Evolutionary conservation across 2,888 invertebrate species (phyloP), one percentile per base, ranked within the genome.

Genomic region (Scaptomyza polygonia): DNA sequence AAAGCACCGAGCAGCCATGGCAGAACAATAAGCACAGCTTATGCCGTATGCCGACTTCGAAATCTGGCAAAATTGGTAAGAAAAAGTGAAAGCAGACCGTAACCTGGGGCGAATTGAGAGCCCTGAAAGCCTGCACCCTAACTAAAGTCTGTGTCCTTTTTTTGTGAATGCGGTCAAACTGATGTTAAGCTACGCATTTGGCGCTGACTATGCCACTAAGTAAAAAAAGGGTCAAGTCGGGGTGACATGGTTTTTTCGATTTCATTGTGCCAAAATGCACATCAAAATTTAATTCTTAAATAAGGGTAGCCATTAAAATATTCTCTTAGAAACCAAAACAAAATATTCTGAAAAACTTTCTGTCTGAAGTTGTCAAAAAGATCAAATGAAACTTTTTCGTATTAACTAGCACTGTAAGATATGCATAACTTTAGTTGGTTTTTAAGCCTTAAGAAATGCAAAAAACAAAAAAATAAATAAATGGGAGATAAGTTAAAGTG

Each of bases 31-130:
- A 77, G 67, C 69, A 59, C 48, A 78, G 70, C 64, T 82, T 73
- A 66, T 25, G 5, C 25, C 40, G 45, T 67, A 58, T 65, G 76
- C 67, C 62, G 34, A 14, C 34, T 14, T 27, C 25, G 27, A 65
- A 66, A 67, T 55, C 71, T 66, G 64, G 78, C 70, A 72, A 78
- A 81, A 82, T 82, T 82, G 77, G 45, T 49, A 36, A 61, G 58
- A 25, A 42, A 42, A 39, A n/a, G 25, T 47, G 51, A 25, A 43
- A 42, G 29, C 8, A 47, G 53, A 29, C 9, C 32, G 30, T 40
- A 18, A 43, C 51, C 56, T 27, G 18, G 34, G 56, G 67, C 53
- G 39, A 16, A 34, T 9, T 11, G 4, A 21, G 39, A 8, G 44
- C n/a, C 36, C 27, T 5, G 4, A 1, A 1, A 21, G 0, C n/a